Conservation (phyloP, 2,797 vertebrate genomes). For the Emys orbicularis region DNA sequence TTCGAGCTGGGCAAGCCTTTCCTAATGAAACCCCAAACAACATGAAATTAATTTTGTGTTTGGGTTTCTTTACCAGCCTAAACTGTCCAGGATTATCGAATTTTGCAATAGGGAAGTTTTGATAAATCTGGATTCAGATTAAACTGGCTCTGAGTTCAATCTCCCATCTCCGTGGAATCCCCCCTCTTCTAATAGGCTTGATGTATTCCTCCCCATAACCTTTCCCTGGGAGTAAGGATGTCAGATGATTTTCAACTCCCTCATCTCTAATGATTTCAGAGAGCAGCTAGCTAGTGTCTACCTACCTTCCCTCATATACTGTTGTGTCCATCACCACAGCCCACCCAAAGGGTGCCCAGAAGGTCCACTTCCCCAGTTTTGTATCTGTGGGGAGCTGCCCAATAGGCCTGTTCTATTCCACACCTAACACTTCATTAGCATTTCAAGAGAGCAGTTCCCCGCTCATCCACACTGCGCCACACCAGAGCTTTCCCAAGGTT, state of each 20-base stretch:
- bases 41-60: rapidly evolving
- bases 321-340: not conserved
- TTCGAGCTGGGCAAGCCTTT: not conserved
- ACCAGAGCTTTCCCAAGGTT: not conserved
- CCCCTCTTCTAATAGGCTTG: not conserved
- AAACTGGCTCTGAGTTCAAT: not conserved
- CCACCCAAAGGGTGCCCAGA: not conserved
- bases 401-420: not conserved
- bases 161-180: not conserved
- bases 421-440: not conserved
- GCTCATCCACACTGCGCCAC: not conserved
- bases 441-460: not conserved
- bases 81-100: not conserved
- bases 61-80: not conserved
- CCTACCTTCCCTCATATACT: not conserved
- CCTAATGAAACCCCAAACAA: not conserved
- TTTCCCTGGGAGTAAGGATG: not conserved
- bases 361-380: not conserved
- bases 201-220: not conserved
- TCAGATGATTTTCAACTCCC: not conserved
- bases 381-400: not conserved
- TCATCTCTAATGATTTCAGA: not conserved
- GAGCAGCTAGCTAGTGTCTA: not conserved
- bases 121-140: not conserved
- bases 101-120: not conserved